Conservation (phyloP, 2,888 invertebrate genomes). For the Proisotoma minuta region DNA sequence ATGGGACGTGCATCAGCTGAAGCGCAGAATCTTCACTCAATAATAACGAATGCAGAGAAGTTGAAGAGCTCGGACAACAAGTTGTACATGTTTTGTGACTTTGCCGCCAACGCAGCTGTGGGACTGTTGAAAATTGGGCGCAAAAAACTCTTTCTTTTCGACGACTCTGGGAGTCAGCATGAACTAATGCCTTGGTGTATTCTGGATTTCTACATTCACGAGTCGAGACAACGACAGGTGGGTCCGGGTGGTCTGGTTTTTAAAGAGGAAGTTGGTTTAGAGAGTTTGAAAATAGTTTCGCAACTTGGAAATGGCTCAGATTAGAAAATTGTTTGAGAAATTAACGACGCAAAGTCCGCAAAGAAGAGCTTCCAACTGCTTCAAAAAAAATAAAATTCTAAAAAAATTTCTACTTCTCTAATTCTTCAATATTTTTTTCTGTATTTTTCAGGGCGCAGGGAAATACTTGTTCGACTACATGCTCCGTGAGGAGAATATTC, state of each 20-base stretch:
- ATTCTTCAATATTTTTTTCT: too few species aligned
- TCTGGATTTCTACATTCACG: constrained; percentile 87
- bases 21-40: constrained; percentile 42
- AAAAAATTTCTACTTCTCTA: neutral
- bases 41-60: constrained; percentile 44
- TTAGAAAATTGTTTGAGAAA: too few species aligned
- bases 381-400: too few species aligned
- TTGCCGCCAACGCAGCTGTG: constrained; percentile 56
- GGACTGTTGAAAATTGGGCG: constrained; percentile 85
- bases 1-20: constrained; percentile 44
- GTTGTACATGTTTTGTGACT: constrained; percentile 41
- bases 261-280: too few species aligned
- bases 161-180: constrained; percentile 64
- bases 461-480: constrained; percentile 71
- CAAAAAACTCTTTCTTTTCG: constrained; percentile 83
- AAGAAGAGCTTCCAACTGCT: too few species aligned
- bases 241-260: too few species aligned
- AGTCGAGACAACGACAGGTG: constrained; percentile 68
- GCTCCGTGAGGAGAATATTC: constrained; percentile 63
- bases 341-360: too few species aligned
- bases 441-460: constrained; percentile 64
- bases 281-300: too few species aligned
- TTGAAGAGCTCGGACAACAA: constrained; percentile 36
- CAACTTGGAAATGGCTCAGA: too few species aligned
- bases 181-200: constrained; percentile 79